Evolutionary conservation across 2,888 invertebrate species (phyloP).

Genomic region (Galerucella nymphaeae): DNA sequence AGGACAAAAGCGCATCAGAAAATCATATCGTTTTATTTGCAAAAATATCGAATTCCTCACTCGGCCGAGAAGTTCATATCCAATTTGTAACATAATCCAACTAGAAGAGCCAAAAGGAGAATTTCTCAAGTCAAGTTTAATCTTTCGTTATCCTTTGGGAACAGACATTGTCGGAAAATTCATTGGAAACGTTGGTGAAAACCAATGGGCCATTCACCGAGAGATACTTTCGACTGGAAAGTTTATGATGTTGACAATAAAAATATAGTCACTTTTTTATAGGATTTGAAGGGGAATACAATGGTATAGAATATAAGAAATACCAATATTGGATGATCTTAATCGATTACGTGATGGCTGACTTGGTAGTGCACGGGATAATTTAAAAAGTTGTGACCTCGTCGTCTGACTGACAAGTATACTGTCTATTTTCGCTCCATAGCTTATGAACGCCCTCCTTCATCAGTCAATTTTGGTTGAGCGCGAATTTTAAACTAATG

Average conservation of each 20-base stretch:
- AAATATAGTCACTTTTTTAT: neutral
- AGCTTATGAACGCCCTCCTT: no score
- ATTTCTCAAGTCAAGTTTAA: conserved; percentile 41
- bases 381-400: no score
- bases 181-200: conserved; percentile 34
- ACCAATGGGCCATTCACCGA: conserved; percentile 25
- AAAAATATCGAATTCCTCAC: conserved; percentile 33
- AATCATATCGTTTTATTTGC: no score
- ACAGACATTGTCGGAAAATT: conserved; percentile 41
- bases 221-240: conserved; percentile 13
- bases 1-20: conserved; percentile 15
- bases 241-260: conserved; percentile 22
- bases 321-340: no score
- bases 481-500: no score
- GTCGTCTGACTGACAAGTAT: no score
- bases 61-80: conserved; percentile 36
- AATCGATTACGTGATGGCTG: no score
- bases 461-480: no score
- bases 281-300: neutral
- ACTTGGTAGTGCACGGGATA: no score
- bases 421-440: no score
- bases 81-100: conserved; percentile 41
- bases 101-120: conserved; percentile 26
- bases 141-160: conserved; percentile 42
- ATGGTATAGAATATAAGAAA: neutral